These are phyloP conservation scores for Chloropsis hardwickii DNA, from an alignment of 2,113 vertebrate species.

Conservation along the genomic window DNA sequence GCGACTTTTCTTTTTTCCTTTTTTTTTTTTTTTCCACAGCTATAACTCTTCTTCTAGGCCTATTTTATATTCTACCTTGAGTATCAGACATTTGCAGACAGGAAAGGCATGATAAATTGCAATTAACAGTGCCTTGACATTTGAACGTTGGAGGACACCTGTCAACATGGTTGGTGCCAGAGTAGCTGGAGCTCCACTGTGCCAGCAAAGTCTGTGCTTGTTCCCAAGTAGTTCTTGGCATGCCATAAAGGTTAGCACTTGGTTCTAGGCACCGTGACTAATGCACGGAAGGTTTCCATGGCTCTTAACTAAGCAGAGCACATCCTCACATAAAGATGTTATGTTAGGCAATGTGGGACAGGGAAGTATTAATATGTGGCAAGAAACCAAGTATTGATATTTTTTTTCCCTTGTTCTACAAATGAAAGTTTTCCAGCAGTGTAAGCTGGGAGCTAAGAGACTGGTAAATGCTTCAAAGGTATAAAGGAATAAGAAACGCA, in stretches of 20 bases:
- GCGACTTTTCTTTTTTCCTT: neutral
- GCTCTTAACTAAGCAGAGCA: constrained; percentile 45
- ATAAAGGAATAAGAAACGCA: neutral
- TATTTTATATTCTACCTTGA: neutral
- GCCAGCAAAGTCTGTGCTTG: constrained; percentile 15
- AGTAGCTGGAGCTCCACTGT: neutral
- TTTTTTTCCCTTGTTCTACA: constrained; percentile 23
- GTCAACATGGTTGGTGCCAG: constrained; percentile 38
- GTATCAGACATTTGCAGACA: constrained; percentile 11
- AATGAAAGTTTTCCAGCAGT: constrained; percentile 12
- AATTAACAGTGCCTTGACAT: constrained; percentile 30
- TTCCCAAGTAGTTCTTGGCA: constrained; percentile 56
- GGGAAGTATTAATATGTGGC: constrained; percentile 22
- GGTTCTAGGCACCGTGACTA: constrained; percentile 45
- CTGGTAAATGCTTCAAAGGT: neutral
- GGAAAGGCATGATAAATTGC: constrained; percentile 36
- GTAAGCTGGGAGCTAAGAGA: neutral
- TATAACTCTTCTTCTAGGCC: neutral
- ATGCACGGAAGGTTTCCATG: constrained; percentile 34
- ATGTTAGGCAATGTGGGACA: neutral
- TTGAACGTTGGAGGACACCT: constrained; percentile 36
- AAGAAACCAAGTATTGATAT: constrained; percentile 25
- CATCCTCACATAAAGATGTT: constrained; percentile 50
- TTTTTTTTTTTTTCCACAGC: too few species aligned
- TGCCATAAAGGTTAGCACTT: constrained; percentile 57